phyloP scores from a whole-genome alignment of 2,113 vertebrate species.

The Cardinalis cardinalis region DNA sequence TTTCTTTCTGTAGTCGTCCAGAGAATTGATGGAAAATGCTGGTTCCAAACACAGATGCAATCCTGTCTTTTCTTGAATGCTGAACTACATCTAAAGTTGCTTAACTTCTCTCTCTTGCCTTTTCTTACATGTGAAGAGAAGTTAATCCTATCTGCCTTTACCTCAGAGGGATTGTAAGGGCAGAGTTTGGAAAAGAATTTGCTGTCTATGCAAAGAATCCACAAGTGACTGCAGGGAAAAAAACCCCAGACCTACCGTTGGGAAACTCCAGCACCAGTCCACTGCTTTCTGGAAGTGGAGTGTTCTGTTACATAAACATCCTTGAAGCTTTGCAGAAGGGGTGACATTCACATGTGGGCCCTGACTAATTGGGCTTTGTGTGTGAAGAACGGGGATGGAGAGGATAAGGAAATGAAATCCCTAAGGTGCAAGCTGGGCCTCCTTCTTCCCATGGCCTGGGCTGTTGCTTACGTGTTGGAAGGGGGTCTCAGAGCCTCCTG shows the following conservation, averaged over 20 bases:
- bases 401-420: slow-evolving; percentile 62
- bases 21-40: background rate
- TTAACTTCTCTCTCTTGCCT: background rate
- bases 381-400: slow-evolving; percentile 6
- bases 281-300: slow-evolving; percentile 46
- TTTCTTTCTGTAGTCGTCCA: background rate
- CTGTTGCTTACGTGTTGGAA: slow-evolving; percentile 37
- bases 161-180: slow-evolving; percentile 38
- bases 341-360: slow-evolving; percentile 43
- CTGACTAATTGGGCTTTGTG: slow-evolving; percentile 60
- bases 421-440: slow-evolving; percentile 52
- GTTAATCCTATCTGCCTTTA: slow-evolving; percentile 37
- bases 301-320: slow-evolving; percentile 59
- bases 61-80: background rate
- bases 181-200: slow-evolving; percentile 36
- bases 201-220: slow-evolving; percentile 29
- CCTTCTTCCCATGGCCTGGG: slow-evolving; percentile 52
- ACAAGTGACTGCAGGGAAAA: background rate
- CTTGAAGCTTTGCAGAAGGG: slow-evolving; percentile 52
- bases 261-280: slow-evolving; percentile 19
- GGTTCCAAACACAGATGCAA: background rate
- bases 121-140: background rate
- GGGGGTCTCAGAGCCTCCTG: background rate
- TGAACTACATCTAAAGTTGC: background rate
- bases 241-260: background rate